Evolutionary conservation across 1,140 invertebrate species (phyloP), one percentile per base, ranked within the genome.

Genomic region (Mamestra configurata): DNA sequence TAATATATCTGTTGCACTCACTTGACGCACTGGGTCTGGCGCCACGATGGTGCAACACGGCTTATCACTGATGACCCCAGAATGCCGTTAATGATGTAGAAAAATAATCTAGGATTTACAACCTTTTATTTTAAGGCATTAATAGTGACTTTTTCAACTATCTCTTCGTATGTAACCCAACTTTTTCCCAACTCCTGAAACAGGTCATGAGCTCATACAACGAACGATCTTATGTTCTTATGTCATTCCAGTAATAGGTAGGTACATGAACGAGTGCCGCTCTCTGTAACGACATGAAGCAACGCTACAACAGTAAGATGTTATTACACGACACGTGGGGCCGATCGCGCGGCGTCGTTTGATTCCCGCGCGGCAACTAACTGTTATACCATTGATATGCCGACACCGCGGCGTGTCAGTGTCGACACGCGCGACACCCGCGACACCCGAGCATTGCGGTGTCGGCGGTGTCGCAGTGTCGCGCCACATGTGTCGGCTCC

Each of bases 401-500:
- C 51, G 51, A 61, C 57, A 61, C 24, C 57, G 57, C 57, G 15
- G 1, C 18, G 59, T 20, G 11, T 35, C 61, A 66, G n/a, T 43
- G 61, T 66, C 18, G 61, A 20, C 35, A 66, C 57, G 8, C 8
- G 51, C 11, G 51, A 53, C 53, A 55, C 53, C 40, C 40, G 40
- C 31, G 59, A 1, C 31, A 59, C 51, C 13, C n/a, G 46, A 5
- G 40, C 7, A n/a, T 7, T 8, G 6, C 1, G 20, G 18, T 49
- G 37, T 46, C 20, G 6, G 18, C 31, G 7, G 22, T 40, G 37
- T 68, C 64, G 40, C n/a, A 18, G 61, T 66, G 18, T 49, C 40
- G 18, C 37, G 43, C 18, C 27, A 71, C 71, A 24, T 57, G 71
- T 57, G 49, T 22, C 24, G 4, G 15, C 46, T 46, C 61, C 64